These are phyloP conservation scores for Catocala fraxini DNA, from an alignment of 2,888 invertebrate genomes.

Conservation along the genomic window DNA sequence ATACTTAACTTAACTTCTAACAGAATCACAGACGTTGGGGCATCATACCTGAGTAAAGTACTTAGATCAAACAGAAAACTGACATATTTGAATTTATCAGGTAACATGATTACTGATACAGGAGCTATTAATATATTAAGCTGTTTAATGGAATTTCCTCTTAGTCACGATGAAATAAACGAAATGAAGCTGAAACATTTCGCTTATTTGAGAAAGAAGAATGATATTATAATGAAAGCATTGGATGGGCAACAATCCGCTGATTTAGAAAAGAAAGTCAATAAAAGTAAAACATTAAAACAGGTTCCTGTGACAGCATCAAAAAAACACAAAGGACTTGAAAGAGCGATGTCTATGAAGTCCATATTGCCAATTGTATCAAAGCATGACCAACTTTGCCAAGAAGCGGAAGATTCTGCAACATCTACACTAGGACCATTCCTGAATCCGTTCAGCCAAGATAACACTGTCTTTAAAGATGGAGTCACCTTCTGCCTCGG, in stretches of 20 bases:
- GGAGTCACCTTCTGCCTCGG: slow-evolving; percentile 57
- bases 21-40: slow-evolving; percentile 69
- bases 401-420: no score
- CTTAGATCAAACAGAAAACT: slow-evolving; percentile 70
- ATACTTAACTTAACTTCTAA: slow-evolving; percentile 71
- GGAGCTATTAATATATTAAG: slow-evolving; percentile 63
- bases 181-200: slow-evolving; percentile 49
- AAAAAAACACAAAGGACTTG: neutral
- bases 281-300: slow-evolving; percentile 43
- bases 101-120: slow-evolving; percentile 64
- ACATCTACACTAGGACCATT: neutral
- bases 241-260: slow-evolving; percentile 46
- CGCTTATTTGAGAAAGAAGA: slow-evolving; percentile 55
- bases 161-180: slow-evolving; percentile 59
- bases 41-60: slow-evolving; percentile 60
- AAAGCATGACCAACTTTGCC: no score
- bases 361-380: no score
- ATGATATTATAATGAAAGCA: slow-evolving; percentile 41
- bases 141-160: slow-evolving; percentile 31
- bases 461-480: slow-evolving; percentile 48
- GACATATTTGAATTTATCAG: slow-evolving; percentile 71
- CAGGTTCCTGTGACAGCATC: neutral
- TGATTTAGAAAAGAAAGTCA: slow-evolving; percentile 46
- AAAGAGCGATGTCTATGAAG: no score
- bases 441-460: slow-evolving; percentile 52